Evolutionary conservation across 2,888 invertebrate genomes (phyloP), one percentile per base, ranked within the genome.

Genomic region (Parascotia fuliginaria): DNA sequence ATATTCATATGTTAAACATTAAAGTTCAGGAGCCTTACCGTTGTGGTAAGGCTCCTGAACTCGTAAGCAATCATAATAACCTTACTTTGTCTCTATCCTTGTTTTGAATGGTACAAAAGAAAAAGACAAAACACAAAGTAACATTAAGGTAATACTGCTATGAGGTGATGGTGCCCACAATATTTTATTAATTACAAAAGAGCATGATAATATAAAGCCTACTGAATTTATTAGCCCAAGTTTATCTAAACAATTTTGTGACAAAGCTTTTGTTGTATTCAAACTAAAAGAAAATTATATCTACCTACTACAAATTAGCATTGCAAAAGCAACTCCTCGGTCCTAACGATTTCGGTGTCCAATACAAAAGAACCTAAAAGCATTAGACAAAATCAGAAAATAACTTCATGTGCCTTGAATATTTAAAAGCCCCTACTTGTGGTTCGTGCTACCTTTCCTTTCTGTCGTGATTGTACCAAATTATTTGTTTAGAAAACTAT

Each of bases 311-410:
- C 3, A 19, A 39, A 40, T 46, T 34, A 34, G 19, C n/a, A 9
- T 34, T 19, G 11, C 36, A 9, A 27, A 13, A 13, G 5, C 33
- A 27, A 13, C 19, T 28, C 5, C 28, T 9, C 9, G 37, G 29
- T 14, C 32, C 11, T 19, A 29, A 15, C 19, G 13, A 19, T 28
- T n/a, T n/a, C 19, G 14, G 13, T 2, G n/a, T 32, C 9, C 31
- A 45, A 22, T 13, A 28, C 28, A 46, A 34, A 46, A 34, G 32
- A 11, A 15, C 33, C 40, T 40, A 40, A 33, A 28, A 40, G 15
- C 27, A 36, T 46, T 40, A 46, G 19, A 22, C 34, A 34, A 19
- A 46, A 46, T 46, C 34, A 29, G 34, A 40, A 40, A 40, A 46
- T 40, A 46, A 33, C 14, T 11, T 34, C 7, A 42, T 29, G 47